Base-by-base conservation (phyloP, 1,140 invertebrate genomes). In the Drosophila pachea region DNA sequence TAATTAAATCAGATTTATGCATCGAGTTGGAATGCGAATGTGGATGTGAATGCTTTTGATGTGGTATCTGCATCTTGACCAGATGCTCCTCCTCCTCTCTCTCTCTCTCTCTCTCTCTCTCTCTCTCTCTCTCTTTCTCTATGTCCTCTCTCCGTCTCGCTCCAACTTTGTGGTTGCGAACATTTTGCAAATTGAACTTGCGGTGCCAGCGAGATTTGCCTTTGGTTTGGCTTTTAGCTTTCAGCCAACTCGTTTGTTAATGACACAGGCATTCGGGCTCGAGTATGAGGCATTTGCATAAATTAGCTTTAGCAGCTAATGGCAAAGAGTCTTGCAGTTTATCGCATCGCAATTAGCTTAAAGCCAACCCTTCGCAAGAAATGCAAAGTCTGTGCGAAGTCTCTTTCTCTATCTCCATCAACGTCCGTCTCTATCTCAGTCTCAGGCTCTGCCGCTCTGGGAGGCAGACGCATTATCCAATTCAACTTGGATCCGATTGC, bases 141-240 rank as follows among this genome's bases (percentile, higher is more conserved):
- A 59, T 40, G 43, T 29, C 32, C 8, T 47, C 35, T 56, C 61
- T 45, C 50, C 56, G 49, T 36, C 1, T 47, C 8, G 40, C 4
- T 64, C 43, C 66, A 59, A 29, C 36, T 74, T 61, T 70, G 71
- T 52, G 78, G 76, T 73, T 68, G 65, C 66, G 50, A 78, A 65
- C 78, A 82, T 82, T 82, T 82, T 67, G 61, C 78, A 82, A 82
- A 82, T 82, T 82, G 63, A 67, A 81, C 75, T 82, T 82, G 78
- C 64, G 78, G 78, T 82, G 50, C 62, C 47, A 22, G 8, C 36
- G 58, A 74, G 73, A 67, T 59, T 65, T 69, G 47, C 61, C 31
- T 53, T 61, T 47, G 36, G 49, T 45, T 52, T 29, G 16, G 42
- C 48, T 54, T 31, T 29, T 35, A n/a, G 16, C 14, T 42, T 29